Conservation (phyloP, 2,113 vertebrate genomes). For the Dipodomys stephensi region DNA sequence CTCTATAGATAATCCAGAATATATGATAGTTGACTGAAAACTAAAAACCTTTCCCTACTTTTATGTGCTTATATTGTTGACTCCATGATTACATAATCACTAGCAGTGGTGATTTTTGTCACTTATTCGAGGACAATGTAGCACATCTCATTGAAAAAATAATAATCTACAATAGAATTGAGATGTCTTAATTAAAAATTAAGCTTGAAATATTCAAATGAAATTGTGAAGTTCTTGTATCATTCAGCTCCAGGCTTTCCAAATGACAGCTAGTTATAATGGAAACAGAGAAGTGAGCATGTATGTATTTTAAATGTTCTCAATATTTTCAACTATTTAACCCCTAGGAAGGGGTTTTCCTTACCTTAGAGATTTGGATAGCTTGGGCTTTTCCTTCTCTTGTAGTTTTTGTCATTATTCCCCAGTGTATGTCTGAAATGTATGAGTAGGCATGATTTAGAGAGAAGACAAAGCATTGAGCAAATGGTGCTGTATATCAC, state of each 20-base stretch:
- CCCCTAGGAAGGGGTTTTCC: background rate
- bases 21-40: constrained; percentile 63
- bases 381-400: background rate
- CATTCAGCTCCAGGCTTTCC: background rate
- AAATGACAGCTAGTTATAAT: background rate
- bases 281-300: background rate
- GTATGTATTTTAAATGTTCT: background rate
- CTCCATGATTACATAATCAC: background rate
- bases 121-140: background rate
- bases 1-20: constrained; percentile 59
- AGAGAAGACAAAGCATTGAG: background rate
- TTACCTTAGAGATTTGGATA: background rate
- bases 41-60: constrained; percentile 63
- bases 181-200: background rate
- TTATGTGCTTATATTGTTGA: constrained; percentile 37
- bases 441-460: background rate
- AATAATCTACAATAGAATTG: background rate
- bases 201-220: background rate
- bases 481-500: background rate
- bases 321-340: background rate
- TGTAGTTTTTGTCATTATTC: background rate
- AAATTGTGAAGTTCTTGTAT: background rate
- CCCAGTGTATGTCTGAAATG: background rate
- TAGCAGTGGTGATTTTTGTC: background rate
- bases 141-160: background rate